Percentiles rank a stretch among this genome's conserved stretches.
These are phyloP conservation scores for Hypomesus transpacificus DNA, from an alignment of 2,113 vertebrate species.

Conservation along the genomic window DNA sequence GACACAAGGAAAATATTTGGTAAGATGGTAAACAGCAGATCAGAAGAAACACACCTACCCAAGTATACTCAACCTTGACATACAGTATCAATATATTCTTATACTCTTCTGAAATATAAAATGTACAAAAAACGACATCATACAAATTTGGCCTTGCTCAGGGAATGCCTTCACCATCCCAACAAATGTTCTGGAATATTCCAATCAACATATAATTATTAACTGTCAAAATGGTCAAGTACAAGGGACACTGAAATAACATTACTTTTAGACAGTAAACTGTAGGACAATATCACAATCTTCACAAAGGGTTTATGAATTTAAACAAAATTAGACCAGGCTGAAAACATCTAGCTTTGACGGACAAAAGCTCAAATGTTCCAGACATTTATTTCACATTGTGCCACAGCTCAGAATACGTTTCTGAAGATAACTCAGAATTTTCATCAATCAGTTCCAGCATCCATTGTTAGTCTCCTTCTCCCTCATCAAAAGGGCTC, in stretches of 20 bases:
- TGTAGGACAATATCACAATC: no score
- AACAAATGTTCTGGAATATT: not conserved
- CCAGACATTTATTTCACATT: not conserved
- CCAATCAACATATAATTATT: no score
- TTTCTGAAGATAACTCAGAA: not conserved
- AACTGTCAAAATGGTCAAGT: no score
- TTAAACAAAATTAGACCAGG: no score
- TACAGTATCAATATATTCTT: slow-evolving; percentile 3
- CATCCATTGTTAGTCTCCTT: not conserved
- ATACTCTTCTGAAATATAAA: slow-evolving; percentile 32
- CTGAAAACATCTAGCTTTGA: no score
- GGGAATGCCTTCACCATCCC: not conserved
- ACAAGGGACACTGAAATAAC: no score
- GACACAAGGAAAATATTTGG: not conserved
- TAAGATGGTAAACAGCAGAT: not conserved
- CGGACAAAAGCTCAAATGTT: no score
- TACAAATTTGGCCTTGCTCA: slow-evolving; percentile 9
- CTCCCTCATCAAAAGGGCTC: not conserved
- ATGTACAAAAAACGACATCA: slow-evolving; percentile 34
- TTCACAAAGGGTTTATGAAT: no score
- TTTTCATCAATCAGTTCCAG: not conserved
- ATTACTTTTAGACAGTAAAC: no score
- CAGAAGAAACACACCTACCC: not conserved
- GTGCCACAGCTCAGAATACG: not conserved
- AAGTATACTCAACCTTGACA: not conserved